Evolutionary conservation across 2,888 invertebrate species (phyloP), one percentile per base, ranked within the genome.

Genomic region (Drosophila kuntzei): DNA sequence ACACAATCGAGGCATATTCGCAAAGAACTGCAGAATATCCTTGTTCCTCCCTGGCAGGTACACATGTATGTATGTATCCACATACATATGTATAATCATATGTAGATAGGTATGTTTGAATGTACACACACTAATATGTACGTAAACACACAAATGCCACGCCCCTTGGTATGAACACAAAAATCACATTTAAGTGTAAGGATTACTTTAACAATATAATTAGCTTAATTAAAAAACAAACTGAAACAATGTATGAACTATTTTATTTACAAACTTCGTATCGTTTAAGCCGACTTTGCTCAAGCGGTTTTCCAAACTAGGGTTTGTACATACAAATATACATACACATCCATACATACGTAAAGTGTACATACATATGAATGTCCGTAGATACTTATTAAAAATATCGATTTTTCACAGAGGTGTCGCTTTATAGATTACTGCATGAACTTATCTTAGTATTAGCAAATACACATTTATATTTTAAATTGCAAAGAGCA

Each of bases 391-490:
- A 57, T 66, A 73, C 60, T 61, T 61, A 74, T 66, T 53, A 67
- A 57, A 55, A 73, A 50, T 78, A 75, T 79, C 79, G 79, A 76
- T 76, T 79, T 79, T 76, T 76, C 75, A 34, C 79, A 79, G 57
- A 57, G 55, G 27, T 46, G 57, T 57, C 46, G 44, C 44, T 57
- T 25, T 46, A 53, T 22, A 29, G 5, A 43, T 50, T 51, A 27
- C 46, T 51, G 27, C 25, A 51, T 8, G 27, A 12, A 29, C 39
- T 14, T 14, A 36, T 41, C 22, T 29, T 25, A 39, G 44, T 36
- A 9, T 29, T 37, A 54, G 32, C 20, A 44, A 12, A 20, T 22
- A 25, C 27, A 12, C 27, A 12, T 22, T 9, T 36, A 29, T 29
- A 9, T 61, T 29, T 37, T 34, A 12, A 44, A 9, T 34, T 22